These are phyloP conservation scores for Mareca strepera DNA, from an alignment of 2,797 vertebrate genomes.

Conservation along the genomic window DNA sequence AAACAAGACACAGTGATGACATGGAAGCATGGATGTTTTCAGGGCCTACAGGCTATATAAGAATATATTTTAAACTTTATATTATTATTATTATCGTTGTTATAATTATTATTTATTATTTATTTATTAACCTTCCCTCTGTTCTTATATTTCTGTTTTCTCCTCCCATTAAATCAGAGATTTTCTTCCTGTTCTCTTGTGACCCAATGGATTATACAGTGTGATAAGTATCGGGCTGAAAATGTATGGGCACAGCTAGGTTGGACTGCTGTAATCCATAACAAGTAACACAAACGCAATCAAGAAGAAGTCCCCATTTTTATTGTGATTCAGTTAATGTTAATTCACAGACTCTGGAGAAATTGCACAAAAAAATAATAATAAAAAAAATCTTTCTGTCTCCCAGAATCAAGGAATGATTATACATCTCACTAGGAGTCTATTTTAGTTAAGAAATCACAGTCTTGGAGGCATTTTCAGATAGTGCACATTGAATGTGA, in stretches of 20 bases:
- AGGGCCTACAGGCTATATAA: not conserved
- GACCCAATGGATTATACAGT: not conserved
- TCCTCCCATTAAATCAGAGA: not conserved
- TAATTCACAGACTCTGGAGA: not conserved
- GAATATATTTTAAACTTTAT: not conserved
- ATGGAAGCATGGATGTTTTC: not conserved
- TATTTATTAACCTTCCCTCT: not conserved
- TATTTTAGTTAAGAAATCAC: not conserved
- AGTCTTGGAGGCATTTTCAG: not conserved
- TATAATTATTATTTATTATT: not conserved
- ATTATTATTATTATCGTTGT: not conserved
- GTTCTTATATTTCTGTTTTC: not conserved
- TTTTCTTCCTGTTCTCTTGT: not conserved
- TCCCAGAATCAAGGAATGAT: not conserved
- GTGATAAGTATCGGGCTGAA: not conserved
- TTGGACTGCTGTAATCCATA: not conserved
- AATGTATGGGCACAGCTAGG: not conserved
- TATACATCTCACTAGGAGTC: not conserved
- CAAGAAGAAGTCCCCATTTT: not conserved
- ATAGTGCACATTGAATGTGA: not conserved
- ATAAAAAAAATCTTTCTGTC: not conserved
- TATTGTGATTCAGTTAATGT: not conserved
- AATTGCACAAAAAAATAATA: not conserved
- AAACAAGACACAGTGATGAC: not conserved
- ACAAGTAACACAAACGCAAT: not conserved